phyloP scores from a whole-genome alignment of 1,140 invertebrate genomes.

The Phocides pigmalion region DNA sequence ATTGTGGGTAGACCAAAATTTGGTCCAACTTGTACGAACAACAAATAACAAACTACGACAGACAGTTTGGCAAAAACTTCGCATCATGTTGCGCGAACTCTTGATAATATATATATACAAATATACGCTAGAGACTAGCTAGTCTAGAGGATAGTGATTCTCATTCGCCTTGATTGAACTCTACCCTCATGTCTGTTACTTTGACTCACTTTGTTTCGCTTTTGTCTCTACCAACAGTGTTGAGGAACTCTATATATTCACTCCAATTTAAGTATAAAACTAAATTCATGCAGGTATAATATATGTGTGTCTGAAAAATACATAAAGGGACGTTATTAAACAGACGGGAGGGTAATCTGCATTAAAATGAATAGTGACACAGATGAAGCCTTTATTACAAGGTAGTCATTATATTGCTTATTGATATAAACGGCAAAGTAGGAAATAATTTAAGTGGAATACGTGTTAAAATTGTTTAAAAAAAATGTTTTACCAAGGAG shows the following conservation, averaged over 20 bases:
- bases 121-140: background rate
- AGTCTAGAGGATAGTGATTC: background rate
- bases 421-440: no score
- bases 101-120: background rate
- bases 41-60: background rate
- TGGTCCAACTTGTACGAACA: background rate
- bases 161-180: slow-evolving; percentile 2
- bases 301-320: no score
- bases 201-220: background rate
- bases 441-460: no score
- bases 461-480: no score
- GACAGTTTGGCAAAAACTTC: slow-evolving; percentile 9
- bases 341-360: no score
- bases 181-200: slow-evolving; percentile 7
- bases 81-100: background rate
- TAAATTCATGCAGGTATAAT: no score
- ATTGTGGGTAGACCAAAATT: slow-evolving; percentile 8
- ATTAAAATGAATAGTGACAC: no score
- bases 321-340: no score
- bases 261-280: background rate
- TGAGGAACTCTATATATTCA: background rate
- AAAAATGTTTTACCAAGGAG: no score
- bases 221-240: background rate
- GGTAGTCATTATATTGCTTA: no score
- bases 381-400: no score